Evolutionary conservation across 2,113 vertebrate genomes (phyloP), one percentile per base, ranked within the genome.

Genomic region (Athene noctua): DNA sequence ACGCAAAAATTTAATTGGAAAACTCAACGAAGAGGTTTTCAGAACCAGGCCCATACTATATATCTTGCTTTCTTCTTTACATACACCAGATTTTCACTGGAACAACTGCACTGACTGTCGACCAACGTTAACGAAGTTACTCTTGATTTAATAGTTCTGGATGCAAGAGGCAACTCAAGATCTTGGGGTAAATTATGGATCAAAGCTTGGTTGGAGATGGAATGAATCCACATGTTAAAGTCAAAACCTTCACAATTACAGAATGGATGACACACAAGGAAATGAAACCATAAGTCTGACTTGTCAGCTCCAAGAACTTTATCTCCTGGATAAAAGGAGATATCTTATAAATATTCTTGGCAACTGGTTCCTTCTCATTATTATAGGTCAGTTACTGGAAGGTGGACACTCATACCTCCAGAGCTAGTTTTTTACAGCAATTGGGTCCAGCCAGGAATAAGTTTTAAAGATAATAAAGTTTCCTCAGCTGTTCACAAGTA

Each of bases 291-390:
- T 88, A 96, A 94, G 42, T 92, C 82, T 83, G 38, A 52, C 63
- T 90, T 94, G 90, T 86, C 96, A 93, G 20, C 73, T 93, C 59
- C 42, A 80, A 77, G 90, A 95, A 90, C 79, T 90, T 96, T 72
- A 67, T 90, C 75, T 90, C 30, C 44, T 44, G n/a, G n/a, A 92
- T 88, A 55, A 94, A 95, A 93, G 67, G 67, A 90, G 46, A 51
- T 93, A n/a, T 22, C n/a, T 70, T 58, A 0, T 62, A 88, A 88
- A 26, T 55, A 71, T 67, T 90, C 75, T 83, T 90, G 92, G 92
- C 94, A 90, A 51, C 14, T 36, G 38, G 17, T 88, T 13, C 34
- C 26, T 88, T 83, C 40, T 92, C 13, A 34, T 88, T 36, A 67
- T 47, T 86, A 32, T 30, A 88, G n/a, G 51, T 88, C 59, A 78